Percentiles rank a stretch among this genome's conserved stretches.
Conservation (phyloP, 2,888 invertebrate species). For the Macaria notata region DNA sequence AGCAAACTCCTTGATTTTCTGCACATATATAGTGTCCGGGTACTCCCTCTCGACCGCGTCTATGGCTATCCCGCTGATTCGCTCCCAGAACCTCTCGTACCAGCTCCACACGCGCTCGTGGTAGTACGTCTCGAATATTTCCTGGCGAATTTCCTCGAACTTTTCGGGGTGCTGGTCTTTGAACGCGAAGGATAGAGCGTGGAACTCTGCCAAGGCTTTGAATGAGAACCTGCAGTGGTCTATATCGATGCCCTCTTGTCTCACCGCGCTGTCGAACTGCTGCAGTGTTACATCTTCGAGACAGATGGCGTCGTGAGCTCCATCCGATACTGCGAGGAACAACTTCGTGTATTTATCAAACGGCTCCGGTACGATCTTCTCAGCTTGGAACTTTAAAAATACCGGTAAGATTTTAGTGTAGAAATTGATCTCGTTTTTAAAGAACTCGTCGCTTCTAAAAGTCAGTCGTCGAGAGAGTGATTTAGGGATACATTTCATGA, state of each 20-base stretch:
- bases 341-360: constrained; percentile 76
- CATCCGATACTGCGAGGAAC: constrained; percentile 73
- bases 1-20: constrained; percentile 78
- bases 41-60: constrained; percentile 86
- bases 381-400: constrained; percentile 67
- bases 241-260: constrained; percentile 77
- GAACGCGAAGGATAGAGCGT: constrained; percentile 83
- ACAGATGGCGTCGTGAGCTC: constrained; percentile 78
- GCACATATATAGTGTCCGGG: constrained; percentile 81
- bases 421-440: constrained; percentile 86
- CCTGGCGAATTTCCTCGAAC: constrained; percentile 64
- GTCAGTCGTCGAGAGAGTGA: constrained; percentile 84
- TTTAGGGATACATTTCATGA: constrained; percentile 86
- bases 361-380: constrained; percentile 64
- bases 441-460: constrained; percentile 85
- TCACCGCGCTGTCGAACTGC: constrained; percentile 65
- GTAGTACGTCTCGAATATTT: constrained; percentile 82
- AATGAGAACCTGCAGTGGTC: constrained; percentile 76
- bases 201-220: constrained; percentile 80
- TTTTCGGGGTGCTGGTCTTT: constrained; percentile 76
- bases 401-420: constrained; percentile 79
- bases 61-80: constrained; percentile 76
- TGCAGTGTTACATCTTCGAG: constrained; percentile 78
- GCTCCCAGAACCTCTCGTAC: constrained; percentile 80
- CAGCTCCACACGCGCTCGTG: constrained; percentile 76